phyloP scores from a whole-genome alignment of 2,113 vertebrate genomes.

The Chloroceryle aenea region DNA sequence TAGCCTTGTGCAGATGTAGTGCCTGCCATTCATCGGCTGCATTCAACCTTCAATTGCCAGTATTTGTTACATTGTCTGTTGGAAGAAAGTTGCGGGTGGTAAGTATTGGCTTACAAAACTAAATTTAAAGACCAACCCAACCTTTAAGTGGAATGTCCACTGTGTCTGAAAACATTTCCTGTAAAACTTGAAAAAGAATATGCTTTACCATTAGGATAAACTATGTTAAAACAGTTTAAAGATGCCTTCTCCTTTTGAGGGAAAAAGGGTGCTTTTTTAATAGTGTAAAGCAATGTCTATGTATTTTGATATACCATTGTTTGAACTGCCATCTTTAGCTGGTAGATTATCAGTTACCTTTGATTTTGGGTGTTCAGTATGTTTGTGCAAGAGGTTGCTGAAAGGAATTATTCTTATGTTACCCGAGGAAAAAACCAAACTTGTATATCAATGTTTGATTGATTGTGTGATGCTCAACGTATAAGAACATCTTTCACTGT shows the following conservation, averaged over 20 bases:
- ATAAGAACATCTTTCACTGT: conserved; percentile 74
- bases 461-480: conserved; percentile 84
- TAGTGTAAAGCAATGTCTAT: conserved; percentile 73
- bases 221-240: conserved; percentile 72
- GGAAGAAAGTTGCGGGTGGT: conserved; percentile 40
- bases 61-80: conserved; percentile 22
- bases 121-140: conserved; percentile 41
- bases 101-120: conserved; percentile 39
- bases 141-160: conserved; percentile 53
- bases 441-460: conserved; percentile 79
- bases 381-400: conserved; percentile 73
- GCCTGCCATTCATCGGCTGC: conserved; percentile 49
- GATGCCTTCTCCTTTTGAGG: conserved; percentile 80
- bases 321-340: conserved; percentile 89
- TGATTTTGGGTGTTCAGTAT: conserved; percentile 68
- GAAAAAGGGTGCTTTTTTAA: conserved; percentile 82
- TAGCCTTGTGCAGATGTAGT: conserved; percentile 48
- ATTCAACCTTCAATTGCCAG: not conserved
- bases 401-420: conserved; percentile 71
- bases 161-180: conserved; percentile 82
- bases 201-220: conserved; percentile 76
- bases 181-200: conserved; percentile 87
- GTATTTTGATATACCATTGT: conserved; percentile 90
- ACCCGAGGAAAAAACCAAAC: conserved; percentile 33
- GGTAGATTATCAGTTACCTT: conserved; percentile 73